Base-by-base conservation (phyloP, 2,113 vertebrate species). In the Hystrix brachyura region DNA sequence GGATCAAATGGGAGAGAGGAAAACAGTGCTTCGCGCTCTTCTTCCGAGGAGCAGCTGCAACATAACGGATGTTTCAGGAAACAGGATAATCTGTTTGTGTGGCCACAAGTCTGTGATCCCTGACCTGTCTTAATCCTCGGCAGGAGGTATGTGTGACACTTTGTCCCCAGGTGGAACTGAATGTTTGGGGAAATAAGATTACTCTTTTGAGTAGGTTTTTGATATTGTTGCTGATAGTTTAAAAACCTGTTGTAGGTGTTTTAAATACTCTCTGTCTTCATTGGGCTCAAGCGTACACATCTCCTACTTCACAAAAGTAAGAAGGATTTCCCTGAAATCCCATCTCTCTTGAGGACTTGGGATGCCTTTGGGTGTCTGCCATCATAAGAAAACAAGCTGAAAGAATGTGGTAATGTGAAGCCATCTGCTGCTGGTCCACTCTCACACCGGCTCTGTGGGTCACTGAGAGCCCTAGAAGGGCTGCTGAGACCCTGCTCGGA, bases 391-490 rank as follows among this genome's bases (percentile, higher is more conserved):
- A 99, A 98, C 97, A 98, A 90, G 95, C 90, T 59, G 88, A 95
- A 98, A 95, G 98, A 98, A 99, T 98, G 98, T 96, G 97, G 97
- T 98, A 98, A 95, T 82, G 69, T 86, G 96, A 97, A 97, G 97
- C 98, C 98, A 98, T 98, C 98, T 98, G 98, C 96, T 97, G 97
- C 95, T 93, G 96, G 98, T 98, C 98, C 98, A 99, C 98, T 99
- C 98, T 98, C 98, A 95, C 98, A 98, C 98, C 98, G 98, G 98
- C 97, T 99, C 97, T 98, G 98, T 81, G 99, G 99, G 98, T 99
- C 99, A 99, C 46, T 96, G 99, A 98, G 95, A 98, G 96, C 97
- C 98, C 98, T 98, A 96, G 71, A 91, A 98, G 98, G 96, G 97
- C 98, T 97, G 97, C 91, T 98, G 98, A 98, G 98, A 98, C 96